Base-by-base conservation (phyloP, 2,797 vertebrate genomes). In the Emys orbicularis region DNA sequence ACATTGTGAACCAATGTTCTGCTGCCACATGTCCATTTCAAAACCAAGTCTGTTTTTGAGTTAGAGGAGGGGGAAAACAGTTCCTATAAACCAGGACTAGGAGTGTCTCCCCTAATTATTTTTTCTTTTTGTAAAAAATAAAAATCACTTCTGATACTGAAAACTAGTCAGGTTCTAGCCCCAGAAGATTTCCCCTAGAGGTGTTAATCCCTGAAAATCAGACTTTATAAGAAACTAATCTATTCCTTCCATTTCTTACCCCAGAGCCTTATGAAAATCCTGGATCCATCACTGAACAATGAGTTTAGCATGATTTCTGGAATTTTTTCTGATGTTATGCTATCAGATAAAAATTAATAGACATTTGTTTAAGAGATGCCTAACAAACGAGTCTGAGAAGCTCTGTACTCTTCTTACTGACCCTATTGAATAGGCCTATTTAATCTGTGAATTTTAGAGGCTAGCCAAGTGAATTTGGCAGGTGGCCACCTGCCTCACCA, bases 301-400 rank as follows among this genome's bases (percentile, higher is more conserved):
- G 9, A 6, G 3, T 80, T 84, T 80, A 79, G 10, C 21, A 54
- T 50, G 41, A 93, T 85, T 19, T 88, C 81, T 83, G 2, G 0
- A 83, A 3, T 68, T 68, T 37, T 68, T 34, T 27, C 72, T 27
- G 52, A 86, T 87, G 87, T 86, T 88, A 81, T 87, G 61, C 81
- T 83, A 49, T 44, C 77, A 89, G 3, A 15, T 74, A 47, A 11
- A 94, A 84, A 87, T 91, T 81, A 92, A 90, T 61, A 84, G 84
- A 83, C 77, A 88, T 52, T 77, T 86, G 21, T 84, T 96, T 57
- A 90, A 82, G 93, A 94, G n/a, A 80, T 53, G 18, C 88, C 86
- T 84, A 79, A 85, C n/a, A 86, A 95, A 87, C 81, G 12, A 91
- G 23, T 5, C 74, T 87, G 86, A 90, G 27, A 96, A 84, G 2